Evolutionary conservation across 2,797 vertebrate genomes (phyloP), one percentile per base, ranked within the genome.

Genomic region (Anomalospiza imberbis): DNA sequence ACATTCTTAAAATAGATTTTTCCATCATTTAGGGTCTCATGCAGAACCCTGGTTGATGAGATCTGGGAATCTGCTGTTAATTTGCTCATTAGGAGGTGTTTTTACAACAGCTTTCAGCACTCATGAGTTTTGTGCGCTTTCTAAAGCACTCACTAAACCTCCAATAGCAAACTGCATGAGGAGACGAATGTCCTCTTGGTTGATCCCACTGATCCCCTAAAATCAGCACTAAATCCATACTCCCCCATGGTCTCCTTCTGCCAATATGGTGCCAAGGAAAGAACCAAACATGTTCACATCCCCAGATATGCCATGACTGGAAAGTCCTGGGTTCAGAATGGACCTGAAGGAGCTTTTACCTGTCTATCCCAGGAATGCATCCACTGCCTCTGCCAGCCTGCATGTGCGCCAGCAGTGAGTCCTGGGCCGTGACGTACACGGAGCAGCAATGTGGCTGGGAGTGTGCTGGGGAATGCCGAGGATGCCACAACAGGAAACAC

Each of bases 1-100:
- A 88, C 88, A 85, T 96, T 82, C 91, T 80, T 93, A 91, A 94
- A 96, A 94, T 90, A 90, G 85, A 73, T 79, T 91, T 92, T 90
- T 26, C 40, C 31, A 61, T 95, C 88, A 55, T 86, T 76, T 86
- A 42, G 77, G 51, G 60, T 86, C 4, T 12, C 15, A n/a, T 71
- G 55, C 74, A 85, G 85, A 90, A 76, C 51, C 29, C 60, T 76
- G 50, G 54, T 67, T 94, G 93, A 94, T 94, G 76, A 94, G 80
- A 26, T 88, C 80, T 93, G 83, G 88, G 91, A 93, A 88, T 95
- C 77, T 93, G 70, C 60, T 79, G 77, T 53, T 94, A 93, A 90
- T 94, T 91, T 95, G 55, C 60, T 94, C 83, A 84, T 84, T 77
- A 86, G 55, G 75, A 88, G 58, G n/a, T 95, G 90, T 65, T 96